A percentile compares a stretch with the other conserved stretches of the same genome.
Evolutionary conservation across 2,888 invertebrate genomes (phyloP).

Genomic region (Baccha elongata): DNA sequence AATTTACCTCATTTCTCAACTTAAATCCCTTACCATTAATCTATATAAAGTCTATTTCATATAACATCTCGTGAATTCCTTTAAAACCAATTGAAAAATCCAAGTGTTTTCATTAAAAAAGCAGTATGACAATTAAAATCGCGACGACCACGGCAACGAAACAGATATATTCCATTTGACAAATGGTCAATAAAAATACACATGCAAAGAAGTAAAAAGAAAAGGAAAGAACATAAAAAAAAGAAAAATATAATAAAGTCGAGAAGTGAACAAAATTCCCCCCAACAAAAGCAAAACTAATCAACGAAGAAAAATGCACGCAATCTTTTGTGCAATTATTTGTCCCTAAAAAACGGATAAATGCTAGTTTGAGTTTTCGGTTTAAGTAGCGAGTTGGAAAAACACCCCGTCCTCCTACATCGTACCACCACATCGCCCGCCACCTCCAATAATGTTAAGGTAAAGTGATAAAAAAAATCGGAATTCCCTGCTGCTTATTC

Average conservation of each 20-base stretch:
- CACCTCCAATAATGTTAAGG: slow-evolving; percentile 70
- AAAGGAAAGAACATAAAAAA: slow-evolving; percentile 42
- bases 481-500: slow-evolving; percentile 69
- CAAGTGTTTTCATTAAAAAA: slow-evolving; percentile 71
- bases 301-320: slow-evolving; percentile 71
- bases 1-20: slow-evolving; percentile 53
- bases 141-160: slow-evolving; percentile 65
- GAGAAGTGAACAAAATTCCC: slow-evolving; percentile 54
- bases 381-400: slow-evolving; percentile 43
- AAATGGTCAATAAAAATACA: slow-evolving; percentile 74
- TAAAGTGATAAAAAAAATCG: slow-evolving; percentile 54
- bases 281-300: slow-evolving; percentile 64
- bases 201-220: slow-evolving; percentile 66
- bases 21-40: slow-evolving; percentile 35
- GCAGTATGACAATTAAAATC: slow-evolving; percentile 72
- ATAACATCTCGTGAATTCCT: slow-evolving; percentile 8
- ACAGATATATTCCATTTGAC: slow-evolving; percentile 69
- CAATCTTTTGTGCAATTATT: slow-evolving; percentile 64
- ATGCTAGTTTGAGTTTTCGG: slow-evolving; percentile 38
- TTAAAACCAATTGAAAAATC: slow-evolving; percentile 53
- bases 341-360: slow-evolving; percentile 47
- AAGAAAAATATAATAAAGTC: slow-evolving; percentile 47
- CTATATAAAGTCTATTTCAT: slow-evolving; percentile 12
- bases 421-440: background rate
- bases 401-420: slow-evolving; percentile 28